phyloP scores from a whole-genome alignment of 2,113 vertebrate species.

The Dunckerocampus dactyliophorus region DNA sequence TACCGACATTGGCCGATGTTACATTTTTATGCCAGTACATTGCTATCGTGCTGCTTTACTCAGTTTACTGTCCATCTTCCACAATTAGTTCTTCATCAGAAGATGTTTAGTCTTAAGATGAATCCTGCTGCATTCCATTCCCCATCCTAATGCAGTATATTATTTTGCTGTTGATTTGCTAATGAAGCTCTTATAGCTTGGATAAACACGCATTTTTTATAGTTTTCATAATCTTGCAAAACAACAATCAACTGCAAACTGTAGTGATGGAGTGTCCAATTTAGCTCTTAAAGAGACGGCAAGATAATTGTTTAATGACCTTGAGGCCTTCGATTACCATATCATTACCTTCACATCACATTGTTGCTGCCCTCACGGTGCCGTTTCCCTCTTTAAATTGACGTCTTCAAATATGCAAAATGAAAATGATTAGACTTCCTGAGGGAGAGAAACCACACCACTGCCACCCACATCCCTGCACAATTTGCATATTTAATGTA shows the following conservation, averaged over 20 bases:
- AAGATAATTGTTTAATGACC: conserved; percentile 65
- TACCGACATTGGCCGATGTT: no score
- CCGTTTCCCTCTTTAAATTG: conserved; percentile 51
- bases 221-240: no score
- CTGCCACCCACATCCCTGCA: neutral
- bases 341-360: conserved; percentile 26
- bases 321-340: conserved; percentile 49
- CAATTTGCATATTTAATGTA: conserved; percentile 2
- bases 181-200: no score
- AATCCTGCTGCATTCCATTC: no score
- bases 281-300: conserved; percentile 36
- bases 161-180: no score
- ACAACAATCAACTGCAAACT: conserved; percentile 1
- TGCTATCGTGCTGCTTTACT: no score
- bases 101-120: no score
- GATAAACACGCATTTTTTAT: no score
- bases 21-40: no score
- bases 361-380: conserved; percentile 6
- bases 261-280: conserved; percentile 23
- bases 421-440: conserved; percentile 50
- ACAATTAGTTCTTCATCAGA: neutral
- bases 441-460: conserved; percentile 7
- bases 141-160: no score
- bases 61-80: neutral
- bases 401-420: conserved; percentile 49